Evolutionary conservation across 1,140 invertebrate species (phyloP), one percentile per base, ranked within the genome.

Genomic region (Uloborus diversus): DNA sequence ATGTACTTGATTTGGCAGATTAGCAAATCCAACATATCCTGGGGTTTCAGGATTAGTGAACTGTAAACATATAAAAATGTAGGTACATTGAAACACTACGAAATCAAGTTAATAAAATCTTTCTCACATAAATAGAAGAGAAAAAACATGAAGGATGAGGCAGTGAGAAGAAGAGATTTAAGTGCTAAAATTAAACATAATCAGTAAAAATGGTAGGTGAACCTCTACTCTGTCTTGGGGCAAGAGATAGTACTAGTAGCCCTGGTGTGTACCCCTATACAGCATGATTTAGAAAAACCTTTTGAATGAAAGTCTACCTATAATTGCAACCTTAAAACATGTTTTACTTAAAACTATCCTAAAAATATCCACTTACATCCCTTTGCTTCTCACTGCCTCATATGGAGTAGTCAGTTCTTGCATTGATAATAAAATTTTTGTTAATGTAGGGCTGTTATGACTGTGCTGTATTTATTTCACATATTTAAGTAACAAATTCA

Each of bases 1-100:
- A 87, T 99, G 98, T 13, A 99, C 96, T 88, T 99, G 98, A 88
- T 99, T 99, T 28, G 98, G 98, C 80, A 99, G 89, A 89, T 98
- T 96, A n/a, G 94, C 94, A 88, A 96, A 96, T 13, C 95, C 94
- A 56, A 96, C 94, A 88, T 96, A 96, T 11, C 93, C 93, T 61
- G 94, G 92, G 2, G 93, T 93, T 86, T 94, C 93, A 32, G 79
- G 78, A 61, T 82, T 82, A 33, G 49, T 81, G 51, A 82, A 82
- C 81, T 82, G 64, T 17, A 61, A 51, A 82, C 59, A 65, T 23
- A 17, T 20, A 30, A 76, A 4, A 64, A 13, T 23, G 11, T 5
- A 3, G 37, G 37, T 20, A 9, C 14, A 11, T 7, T 9, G 33
- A 35, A 9, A 35, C 20, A 35, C 33, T 30, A 7, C 13, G 57